A percentile compares a stretch with the other conserved stretches of the same genome.
Conservation (phyloP, 2,888 invertebrate species). For the Megalurothrips usitatus region DNA sequence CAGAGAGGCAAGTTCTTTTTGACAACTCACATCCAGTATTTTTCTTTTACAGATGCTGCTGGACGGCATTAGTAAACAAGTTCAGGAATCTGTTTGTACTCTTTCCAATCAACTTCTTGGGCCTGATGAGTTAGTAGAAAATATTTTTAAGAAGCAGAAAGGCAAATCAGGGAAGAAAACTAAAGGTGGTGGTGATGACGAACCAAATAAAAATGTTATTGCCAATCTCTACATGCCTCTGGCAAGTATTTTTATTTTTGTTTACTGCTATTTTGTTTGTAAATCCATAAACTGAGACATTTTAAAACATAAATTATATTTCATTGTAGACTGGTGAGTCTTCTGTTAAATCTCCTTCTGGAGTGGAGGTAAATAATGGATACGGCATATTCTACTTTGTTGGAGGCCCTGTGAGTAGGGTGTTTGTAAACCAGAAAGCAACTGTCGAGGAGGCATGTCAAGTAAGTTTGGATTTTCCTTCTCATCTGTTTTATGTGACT, state of each 20-base stretch:
- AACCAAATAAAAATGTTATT: constrained; percentile 41
- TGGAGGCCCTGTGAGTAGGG: constrained; percentile 45
- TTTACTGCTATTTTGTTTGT: too few species aligned
- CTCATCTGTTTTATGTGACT: neutral
- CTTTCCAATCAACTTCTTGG: neutral
- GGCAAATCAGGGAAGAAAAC: neutral
- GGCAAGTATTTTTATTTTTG: constrained; percentile 32
- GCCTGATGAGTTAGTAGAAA: constrained; percentile 4
- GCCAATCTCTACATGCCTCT: constrained; percentile 31
- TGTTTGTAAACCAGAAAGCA: constrained; percentile 74
- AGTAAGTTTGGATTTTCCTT: constrained; percentile 36
- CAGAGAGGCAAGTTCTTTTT: constrained; percentile 38
- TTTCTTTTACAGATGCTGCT: neutral
- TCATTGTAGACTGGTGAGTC: constrained; percentile 43
- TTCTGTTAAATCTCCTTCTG: constrained; percentile 48
- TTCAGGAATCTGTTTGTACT: neutral
- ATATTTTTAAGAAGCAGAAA: neutral
- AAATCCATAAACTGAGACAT: too few species aligned
- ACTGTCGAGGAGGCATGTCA: constrained; percentile 65
- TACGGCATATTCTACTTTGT: constrained; percentile 31
- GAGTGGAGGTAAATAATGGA: neutral
- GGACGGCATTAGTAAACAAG: neutral
- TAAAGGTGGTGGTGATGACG: constrained; percentile 47
- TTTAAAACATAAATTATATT: neutral
- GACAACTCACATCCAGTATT: constrained; percentile 40